Evolutionary conservation across 2,888 invertebrate species (phyloP), one percentile per base, ranked within the genome.

Genomic region (Drosophila infuscata): DNA sequence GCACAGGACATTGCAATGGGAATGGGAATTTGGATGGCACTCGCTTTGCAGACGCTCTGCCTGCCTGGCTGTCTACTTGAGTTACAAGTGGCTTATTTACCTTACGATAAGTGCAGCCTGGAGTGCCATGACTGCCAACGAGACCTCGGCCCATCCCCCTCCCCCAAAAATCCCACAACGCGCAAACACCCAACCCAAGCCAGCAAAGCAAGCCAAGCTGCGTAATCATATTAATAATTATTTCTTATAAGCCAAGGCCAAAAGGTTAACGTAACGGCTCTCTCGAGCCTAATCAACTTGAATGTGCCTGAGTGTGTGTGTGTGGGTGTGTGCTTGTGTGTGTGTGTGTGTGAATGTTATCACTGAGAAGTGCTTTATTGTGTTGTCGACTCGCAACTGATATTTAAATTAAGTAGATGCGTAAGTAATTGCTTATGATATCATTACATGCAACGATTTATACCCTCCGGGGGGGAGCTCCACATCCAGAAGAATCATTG

Each of bases 21-120:
- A 41, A 46, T 38, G 70, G 41, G 70, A 60, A 46, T 60, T 67
- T 67, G 7, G 66, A 57, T 53, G 57, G 70, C 15, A 73, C 68
- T 49, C 56, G 72, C 52, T 66, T 65, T 69, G 61, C 65, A 65
- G 57, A 59, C 68, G 51, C 77, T 48, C 30, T 36, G 54, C 36
- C 54, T 54, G 53, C 36, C 35, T 53, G 74, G 43, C 65, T 65
- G 81, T 80, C 73, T 77, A 72, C 89, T 89, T 88, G 74, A 87
- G 86, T 83, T 88, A 88, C 83, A 87, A 87, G 87, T 90, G 90
- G 87, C 90, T 87, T 88, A 87, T 88, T 89, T 87, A 86, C 87
- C 90, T 88, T 81, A 86, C 79, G 88, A 88, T 89, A 89, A 87
- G 86, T 87, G 90, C 83, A 86, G 85, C 85, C 89, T 81, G 78